A percentile compares a stretch with the other conserved stretches of the same genome.
Conservation (phyloP, 1,140 invertebrate species). For the Meloidogyne hapla region DNA sequence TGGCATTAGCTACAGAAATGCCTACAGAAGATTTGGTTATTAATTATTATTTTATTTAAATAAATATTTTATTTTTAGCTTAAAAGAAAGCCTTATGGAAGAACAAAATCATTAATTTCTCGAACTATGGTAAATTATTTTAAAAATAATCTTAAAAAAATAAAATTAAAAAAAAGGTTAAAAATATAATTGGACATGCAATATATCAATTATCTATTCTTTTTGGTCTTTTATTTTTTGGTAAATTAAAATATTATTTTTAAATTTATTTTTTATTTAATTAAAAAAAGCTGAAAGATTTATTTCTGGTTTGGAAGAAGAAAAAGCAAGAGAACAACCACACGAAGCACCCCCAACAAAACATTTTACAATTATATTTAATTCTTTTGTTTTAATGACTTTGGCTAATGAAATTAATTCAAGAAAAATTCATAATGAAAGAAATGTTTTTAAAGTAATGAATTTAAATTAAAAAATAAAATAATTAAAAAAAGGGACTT, state of each 20-base stretch:
- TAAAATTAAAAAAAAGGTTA: constrained; percentile 67
- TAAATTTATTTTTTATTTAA: constrained; percentile 1
- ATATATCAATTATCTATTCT: constrained; percentile 93
- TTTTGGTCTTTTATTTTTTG: constrained; percentile 87
- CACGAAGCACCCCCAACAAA: constrained; percentile 78
- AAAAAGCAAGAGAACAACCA: constrained; percentile 76
- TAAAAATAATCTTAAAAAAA: background rate
- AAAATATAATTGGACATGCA: constrained; percentile 96
- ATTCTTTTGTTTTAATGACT: constrained; percentile 99
- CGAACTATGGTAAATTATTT: constrained; percentile 88
- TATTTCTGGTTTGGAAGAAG: constrained; percentile 69
- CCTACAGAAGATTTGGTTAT: constrained; percentile 82
- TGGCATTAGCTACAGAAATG: constrained; percentile 94
- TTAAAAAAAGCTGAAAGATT: constrained; percentile 38
- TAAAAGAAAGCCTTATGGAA: constrained; percentile 71
- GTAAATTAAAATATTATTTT: constrained; percentile 63
- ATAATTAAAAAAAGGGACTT: constrained; percentile 71
- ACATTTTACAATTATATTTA: constrained; percentile 99
- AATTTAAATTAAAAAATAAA: background rate
- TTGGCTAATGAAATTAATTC: constrained; percentile 99
- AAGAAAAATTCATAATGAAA: constrained; percentile 96
- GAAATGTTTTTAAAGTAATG: constrained; percentile 77
- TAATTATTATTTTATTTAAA: background rate
- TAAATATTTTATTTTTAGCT: constrained; percentile 65
- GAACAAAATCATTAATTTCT: constrained; percentile 95